Evolutionary conservation across 2,888 invertebrate genomes (phyloP), one percentile per base, ranked within the genome.

Genomic region (Conistra vaccinii): DNA sequence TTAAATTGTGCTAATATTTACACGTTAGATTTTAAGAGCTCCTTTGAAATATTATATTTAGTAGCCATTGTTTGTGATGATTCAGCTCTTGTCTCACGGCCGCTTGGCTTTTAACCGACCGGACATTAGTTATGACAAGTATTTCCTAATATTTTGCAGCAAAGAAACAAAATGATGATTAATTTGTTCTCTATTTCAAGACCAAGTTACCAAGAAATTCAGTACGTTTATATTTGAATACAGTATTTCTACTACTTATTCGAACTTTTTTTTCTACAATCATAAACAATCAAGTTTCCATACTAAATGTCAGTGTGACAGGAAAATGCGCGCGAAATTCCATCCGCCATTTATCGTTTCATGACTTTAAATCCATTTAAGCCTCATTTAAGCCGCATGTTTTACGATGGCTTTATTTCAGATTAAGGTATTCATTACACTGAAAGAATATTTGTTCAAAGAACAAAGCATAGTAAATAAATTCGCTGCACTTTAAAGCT

Each of bases 21-120:
- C 84, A 78, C 84, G 79, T 84, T 72, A 74, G 66, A 75, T 85
- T 85, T 85, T 83, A 82, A 85, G 85, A 81, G 85, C 83, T 84
- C 76, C 87, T 87, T 87, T 87, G 87, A 87, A 87, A 87, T 87
- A 87, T 87, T 86, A 87, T 86, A 87, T 87, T 85, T 87, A 87
- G 87, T 82, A 85, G 83, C 61, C 80, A 83, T 83, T 83, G 87
- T 84, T 81, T 81, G 58, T 65, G 74, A 86, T 85, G 85, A 83
- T 81, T 85, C 85, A 81, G 68, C 66, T 76, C 78, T 60, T 80
- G 75, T 81, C 73, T 83, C 81, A 86, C 35, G 81, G 80, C 63
- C 85, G 26, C 68, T 78, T 53, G 63, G 74, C 73, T 80, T 82
- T 80, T 75, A 73, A 76, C 74, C 32, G 68, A 70, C 53, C 61